These are phyloP conservation scores for Holocentrus rufus DNA, from an alignment of 2,797 vertebrate species.

Conservation along the genomic window DNA sequence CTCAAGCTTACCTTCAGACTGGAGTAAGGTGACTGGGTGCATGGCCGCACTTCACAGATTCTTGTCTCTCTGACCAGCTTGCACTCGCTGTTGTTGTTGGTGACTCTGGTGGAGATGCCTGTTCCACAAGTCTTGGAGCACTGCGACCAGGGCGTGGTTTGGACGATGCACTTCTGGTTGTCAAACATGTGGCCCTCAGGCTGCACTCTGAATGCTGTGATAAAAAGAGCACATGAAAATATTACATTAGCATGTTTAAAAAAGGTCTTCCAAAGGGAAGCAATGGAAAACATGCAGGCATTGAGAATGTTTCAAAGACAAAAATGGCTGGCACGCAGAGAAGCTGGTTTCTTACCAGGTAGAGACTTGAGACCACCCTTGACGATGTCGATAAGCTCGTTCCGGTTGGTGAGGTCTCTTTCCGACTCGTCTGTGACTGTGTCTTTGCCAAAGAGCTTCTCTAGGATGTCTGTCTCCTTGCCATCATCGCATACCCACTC, in stretches of 20 bases:
- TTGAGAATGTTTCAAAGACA: conserved; percentile 1
- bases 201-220: conserved; percentile 87
- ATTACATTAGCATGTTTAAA: conserved; percentile 47
- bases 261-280: background rate
- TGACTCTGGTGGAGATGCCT: conserved; percentile 95
- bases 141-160: conserved; percentile 97
- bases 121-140: conserved; percentile 97
- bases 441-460: conserved; percentile 86
- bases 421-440: conserved; percentile 84
- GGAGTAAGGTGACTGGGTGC: conserved; percentile 88
- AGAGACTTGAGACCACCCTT: conserved; percentile 90
- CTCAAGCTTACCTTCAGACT: conserved; percentile 90
- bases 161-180: conserved; percentile 92
- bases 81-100: conserved; percentile 94
- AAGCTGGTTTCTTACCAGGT: conserved; percentile 87
- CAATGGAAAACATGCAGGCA: background rate
- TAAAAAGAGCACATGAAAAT: conserved; percentile 25
- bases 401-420: conserved; percentile 92
- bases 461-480: conserved; percentile 81
- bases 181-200: conserved; percentile 88
- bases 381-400: conserved; percentile 90
- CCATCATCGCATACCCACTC: conserved; percentile 94
- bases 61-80: conserved; percentile 94
- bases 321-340: conserved; percentile 1
- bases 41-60: conserved; percentile 96